Conservation (phyloP, 2,113 vertebrate genomes). For the Pachycephala philippinensis region DNA sequence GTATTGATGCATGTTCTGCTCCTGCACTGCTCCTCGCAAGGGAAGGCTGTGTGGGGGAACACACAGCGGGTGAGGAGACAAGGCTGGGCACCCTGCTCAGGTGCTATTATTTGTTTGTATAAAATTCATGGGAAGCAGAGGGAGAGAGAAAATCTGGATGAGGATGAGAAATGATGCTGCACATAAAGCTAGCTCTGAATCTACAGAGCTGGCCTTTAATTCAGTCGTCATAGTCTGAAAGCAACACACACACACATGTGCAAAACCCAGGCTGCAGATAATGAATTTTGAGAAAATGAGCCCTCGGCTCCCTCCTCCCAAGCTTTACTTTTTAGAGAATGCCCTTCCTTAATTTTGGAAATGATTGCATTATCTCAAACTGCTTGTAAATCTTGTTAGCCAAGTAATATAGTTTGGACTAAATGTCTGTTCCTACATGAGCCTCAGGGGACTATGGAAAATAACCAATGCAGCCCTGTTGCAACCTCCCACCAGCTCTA, state of each 20-base stretch:
- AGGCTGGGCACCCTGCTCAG: background rate
- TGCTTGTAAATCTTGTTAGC: constrained; percentile 41
- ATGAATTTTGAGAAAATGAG: constrained; percentile 32
- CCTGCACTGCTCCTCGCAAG: background rate
- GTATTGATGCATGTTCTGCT: background rate
- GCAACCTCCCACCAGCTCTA: background rate
- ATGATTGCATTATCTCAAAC: constrained; percentile 28
- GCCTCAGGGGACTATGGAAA: constrained; percentile 25
- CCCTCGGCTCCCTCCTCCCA: background rate
- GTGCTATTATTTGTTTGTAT: background rate
- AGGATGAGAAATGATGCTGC: background rate
- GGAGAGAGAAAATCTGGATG: background rate
- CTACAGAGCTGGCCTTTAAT: background rate
- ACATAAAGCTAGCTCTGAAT: background rate
- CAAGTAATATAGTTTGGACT: constrained; percentile 29
- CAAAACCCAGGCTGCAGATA: background rate
- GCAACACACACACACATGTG: background rate
- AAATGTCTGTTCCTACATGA: constrained; percentile 10
- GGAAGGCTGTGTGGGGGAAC: fast-evolving
- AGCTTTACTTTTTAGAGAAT: background rate
- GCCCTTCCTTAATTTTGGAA: constrained; percentile 1
- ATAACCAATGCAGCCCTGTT: background rate
- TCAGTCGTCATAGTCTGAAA: background rate
- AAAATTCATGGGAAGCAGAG: background rate
- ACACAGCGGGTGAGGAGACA: background rate